phyloP scores from a whole-genome alignment of 2,797 vertebrate species.

The Pseudochirops cupreus region DNA sequence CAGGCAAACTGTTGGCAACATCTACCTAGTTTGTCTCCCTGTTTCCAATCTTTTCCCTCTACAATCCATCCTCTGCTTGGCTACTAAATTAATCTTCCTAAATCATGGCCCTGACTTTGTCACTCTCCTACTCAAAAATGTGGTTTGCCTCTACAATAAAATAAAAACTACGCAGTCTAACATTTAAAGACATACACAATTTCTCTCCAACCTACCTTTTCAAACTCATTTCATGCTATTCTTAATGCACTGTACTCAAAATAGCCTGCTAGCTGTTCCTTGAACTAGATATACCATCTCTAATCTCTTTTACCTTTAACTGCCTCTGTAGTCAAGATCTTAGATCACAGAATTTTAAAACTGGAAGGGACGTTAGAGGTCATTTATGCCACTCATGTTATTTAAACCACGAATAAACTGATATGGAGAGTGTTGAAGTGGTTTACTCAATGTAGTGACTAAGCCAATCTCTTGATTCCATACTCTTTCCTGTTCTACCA shows the following conservation, averaged over 20 bases:
- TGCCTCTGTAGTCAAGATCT: neutral
- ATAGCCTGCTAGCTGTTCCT: neutral
- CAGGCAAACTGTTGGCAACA: neutral
- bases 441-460: too few species aligned
- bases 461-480: neutral
- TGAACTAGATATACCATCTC: neutral
- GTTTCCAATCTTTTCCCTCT: neutral
- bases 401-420: neutral
- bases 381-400: neutral
- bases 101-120: neutral
- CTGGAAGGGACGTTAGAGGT: neutral
- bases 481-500: neutral
- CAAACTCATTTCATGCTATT: neutral
- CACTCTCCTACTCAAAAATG: neutral
- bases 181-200: neutral
- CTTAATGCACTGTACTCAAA: neutral
- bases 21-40: neutral
- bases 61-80: neutral
- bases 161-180: neutral
- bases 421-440: neutral
- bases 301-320: neutral
- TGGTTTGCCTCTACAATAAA: neutral
- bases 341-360: neutral
- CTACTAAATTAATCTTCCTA: neutral
- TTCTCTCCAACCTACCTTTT: neutral